phyloP scores from a whole-genome alignment of 2,888 invertebrate genomes.

The Metalampra italica region DNA sequence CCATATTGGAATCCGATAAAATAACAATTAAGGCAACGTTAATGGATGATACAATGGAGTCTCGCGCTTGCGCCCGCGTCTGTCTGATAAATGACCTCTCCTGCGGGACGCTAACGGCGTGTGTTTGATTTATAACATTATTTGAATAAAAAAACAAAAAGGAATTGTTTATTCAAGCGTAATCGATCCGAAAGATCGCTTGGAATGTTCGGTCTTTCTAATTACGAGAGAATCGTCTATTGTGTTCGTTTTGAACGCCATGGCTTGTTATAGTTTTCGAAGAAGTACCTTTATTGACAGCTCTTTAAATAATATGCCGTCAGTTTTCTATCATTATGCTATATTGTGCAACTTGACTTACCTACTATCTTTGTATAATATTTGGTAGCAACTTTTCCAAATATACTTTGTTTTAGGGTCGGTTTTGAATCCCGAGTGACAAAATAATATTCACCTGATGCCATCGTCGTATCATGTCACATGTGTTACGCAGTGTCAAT shows the following conservation, averaged over 20 bases:
- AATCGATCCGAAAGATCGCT: slow-evolving; percentile 68
- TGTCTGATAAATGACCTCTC: slow-evolving; percentile 67
- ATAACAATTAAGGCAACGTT: slow-evolving; percentile 73
- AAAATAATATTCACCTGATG: too few species aligned
- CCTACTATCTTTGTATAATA: too few species aligned
- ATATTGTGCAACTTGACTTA: too few species aligned
- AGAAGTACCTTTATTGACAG: slow-evolving; percentile 9
- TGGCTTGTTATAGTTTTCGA: slow-evolving; percentile 8
- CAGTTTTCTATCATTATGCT: neutral
- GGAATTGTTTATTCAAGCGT: slow-evolving; percentile 68
- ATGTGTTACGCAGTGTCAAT: too few species aligned
- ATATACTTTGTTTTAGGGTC: too few species aligned
- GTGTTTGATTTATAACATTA: slow-evolving; percentile 75
- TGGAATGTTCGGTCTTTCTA: slow-evolving; percentile 57
- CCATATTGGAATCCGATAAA: slow-evolving; percentile 72
- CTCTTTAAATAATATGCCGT: neutral
- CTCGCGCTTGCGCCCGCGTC: slow-evolving; percentile 52
- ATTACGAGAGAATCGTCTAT: slow-evolving; percentile 49
- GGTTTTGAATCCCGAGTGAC: too few species aligned
- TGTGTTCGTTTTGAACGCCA: slow-evolving; percentile 34
- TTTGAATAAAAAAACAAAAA: slow-evolving; percentile 56
- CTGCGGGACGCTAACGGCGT: slow-evolving; percentile 58
- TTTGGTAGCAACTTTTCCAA: too few species aligned
- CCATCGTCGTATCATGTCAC: too few species aligned
- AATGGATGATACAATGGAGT: slow-evolving; percentile 61